A percentile compares a stretch with the other conserved stretches of the same genome.
These are phyloP conservation scores for Cydia splendana DNA, from an alignment of 1,140 invertebrate genomes.

Conservation along the genomic window DNA sequence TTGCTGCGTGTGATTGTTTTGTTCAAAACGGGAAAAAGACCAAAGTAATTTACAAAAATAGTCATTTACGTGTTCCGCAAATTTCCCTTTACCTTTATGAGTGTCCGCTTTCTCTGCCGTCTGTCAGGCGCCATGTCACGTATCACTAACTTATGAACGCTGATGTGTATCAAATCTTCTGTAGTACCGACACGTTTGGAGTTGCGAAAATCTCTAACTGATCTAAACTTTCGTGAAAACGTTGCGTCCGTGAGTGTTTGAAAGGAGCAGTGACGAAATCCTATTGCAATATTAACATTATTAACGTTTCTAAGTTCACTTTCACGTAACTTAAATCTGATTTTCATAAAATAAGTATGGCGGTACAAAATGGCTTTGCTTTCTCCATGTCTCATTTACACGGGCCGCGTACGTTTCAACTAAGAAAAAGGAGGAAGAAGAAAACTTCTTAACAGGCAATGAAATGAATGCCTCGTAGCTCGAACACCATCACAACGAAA, in stretches of 20 bases:
- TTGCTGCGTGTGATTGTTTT: background rate
- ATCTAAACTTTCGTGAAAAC: background rate
- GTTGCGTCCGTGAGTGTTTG: background rate
- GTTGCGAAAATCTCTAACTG: background rate
- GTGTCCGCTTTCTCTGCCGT: constrained; percentile 5
- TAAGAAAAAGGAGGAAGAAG: background rate
- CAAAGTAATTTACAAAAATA: constrained; percentile 16
- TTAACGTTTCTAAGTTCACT: background rate
- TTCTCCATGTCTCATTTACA: background rate
- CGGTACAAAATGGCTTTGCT: background rate
- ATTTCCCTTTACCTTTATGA: constrained; percentile 29
- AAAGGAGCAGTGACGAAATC: background rate
- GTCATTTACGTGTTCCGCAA: constrained; percentile 19
- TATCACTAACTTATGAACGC: constrained; percentile 11
- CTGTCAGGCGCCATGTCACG: constrained; percentile 20
- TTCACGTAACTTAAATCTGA: background rate
- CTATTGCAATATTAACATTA: background rate
- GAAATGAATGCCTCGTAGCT: background rate
- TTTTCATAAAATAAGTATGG: background rate
- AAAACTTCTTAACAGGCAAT: background rate
- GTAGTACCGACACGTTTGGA: constrained; percentile 6
- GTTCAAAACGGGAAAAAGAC: background rate
- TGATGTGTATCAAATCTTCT: constrained; percentile 16
- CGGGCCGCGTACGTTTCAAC: no score
- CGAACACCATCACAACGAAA: background rate